A percentile compares a stretch with the other conserved stretches of the same genome.
Conservation (phyloP, 2,888 invertebrate genomes). For the Exocentrus adspersus region DNA sequence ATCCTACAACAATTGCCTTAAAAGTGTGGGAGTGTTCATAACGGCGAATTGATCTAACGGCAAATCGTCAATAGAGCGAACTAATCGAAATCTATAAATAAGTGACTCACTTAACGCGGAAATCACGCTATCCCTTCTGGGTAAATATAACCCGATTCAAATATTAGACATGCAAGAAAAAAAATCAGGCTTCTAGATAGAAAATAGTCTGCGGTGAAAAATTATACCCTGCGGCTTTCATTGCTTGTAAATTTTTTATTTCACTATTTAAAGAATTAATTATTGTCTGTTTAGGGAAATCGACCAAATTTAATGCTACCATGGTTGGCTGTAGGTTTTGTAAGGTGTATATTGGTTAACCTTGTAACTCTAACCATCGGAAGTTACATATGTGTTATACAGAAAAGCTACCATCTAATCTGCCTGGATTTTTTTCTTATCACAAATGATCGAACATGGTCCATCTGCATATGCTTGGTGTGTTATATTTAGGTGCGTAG, state of each 20-base stretch:
- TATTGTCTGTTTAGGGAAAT: slow-evolving; percentile 2
- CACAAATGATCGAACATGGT: slow-evolving; percentile 42
- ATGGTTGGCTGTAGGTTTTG: slow-evolving; percentile 40
- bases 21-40: slow-evolving; percentile 13
- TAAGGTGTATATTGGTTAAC: slow-evolving; percentile 38
- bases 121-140: slow-evolving; percentile 26
- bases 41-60: not conserved
- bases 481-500: slow-evolving; percentile 32
- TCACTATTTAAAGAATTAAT: too few species aligned
- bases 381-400: slow-evolving; percentile 32
- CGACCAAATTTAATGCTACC: slow-evolving; percentile 38
- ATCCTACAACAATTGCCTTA: not conserved
- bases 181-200: slow-evolving; percentile 17
- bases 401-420: slow-evolving; percentile 34
- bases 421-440: slow-evolving; percentile 42
- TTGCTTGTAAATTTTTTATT: too few species aligned
- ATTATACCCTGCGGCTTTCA: slow-evolving; percentile 8
- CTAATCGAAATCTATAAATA: slow-evolving; percentile 20
- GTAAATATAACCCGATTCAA: slow-evolving; percentile 31
- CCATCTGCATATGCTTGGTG: slow-evolving; percentile 44
- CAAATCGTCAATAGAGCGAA: slow-evolving; percentile 5
- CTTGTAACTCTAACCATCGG: slow-evolving; percentile 32
- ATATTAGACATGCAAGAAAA: slow-evolving; percentile 23
- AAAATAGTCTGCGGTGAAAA: too few species aligned
- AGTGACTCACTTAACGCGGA: slow-evolving; percentile 18